Percentiles rank a stretch among this genome's conserved stretches.
These are phyloP conservation scores for Porites lutea DNA, from an alignment of 64 coral and sea anemone species.

Conservation along the genomic window DNA sequence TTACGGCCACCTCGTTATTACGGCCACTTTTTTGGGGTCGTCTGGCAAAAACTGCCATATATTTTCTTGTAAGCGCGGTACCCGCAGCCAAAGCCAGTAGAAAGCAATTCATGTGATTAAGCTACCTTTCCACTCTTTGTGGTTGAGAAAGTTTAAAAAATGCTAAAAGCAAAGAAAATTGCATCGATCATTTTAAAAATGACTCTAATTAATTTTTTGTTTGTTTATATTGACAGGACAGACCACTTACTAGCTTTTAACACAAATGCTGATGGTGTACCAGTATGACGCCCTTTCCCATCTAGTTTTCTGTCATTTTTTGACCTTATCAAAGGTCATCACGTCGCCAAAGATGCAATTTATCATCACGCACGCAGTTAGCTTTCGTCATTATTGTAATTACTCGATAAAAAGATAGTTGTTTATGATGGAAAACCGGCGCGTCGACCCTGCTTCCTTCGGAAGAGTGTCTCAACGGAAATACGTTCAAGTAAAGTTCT, in stretches of 20 bases:
- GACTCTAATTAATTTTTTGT: slow-evolving; percentile 1
- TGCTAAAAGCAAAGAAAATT: no score
- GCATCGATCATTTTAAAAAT: no score
- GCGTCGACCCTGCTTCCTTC: not conserved
- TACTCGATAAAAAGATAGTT: slow-evolving; percentile 1
- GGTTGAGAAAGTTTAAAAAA: no score
- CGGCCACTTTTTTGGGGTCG: no score
- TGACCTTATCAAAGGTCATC: slow-evolving; percentile 1
- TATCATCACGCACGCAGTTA: not conserved
- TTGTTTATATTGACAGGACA: not conserved
- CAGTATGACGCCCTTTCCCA: not conserved
- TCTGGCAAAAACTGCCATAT: no score
- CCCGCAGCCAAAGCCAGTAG: no score
- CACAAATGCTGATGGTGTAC: not conserved
- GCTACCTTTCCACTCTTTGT: no score
- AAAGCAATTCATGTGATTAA: no score
- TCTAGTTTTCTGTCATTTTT: not conserved
- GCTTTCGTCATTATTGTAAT: not conserved
- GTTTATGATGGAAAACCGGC: not conserved
- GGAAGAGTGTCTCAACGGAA: not conserved
- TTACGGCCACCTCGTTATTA: no score
- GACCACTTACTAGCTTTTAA: not conserved
- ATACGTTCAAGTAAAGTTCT: not conserved
- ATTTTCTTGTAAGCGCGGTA: no score
- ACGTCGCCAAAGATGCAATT: not conserved